Conservation (phyloP, 2,113 vertebrate species). For the Prolemur simus region DNA sequence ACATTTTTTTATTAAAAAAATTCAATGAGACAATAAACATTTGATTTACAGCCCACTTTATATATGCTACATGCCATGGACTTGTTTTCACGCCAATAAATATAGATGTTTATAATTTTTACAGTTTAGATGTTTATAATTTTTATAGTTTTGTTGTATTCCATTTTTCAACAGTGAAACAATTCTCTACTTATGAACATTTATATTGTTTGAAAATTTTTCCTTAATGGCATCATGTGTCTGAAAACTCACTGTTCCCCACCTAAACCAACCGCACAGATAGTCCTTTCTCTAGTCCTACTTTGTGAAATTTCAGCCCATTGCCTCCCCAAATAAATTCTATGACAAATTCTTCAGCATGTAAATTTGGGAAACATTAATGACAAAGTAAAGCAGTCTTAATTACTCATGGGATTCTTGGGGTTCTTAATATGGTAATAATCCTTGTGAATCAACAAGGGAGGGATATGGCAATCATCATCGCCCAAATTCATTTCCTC, state of each 20-base stretch:
- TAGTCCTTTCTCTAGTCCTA: neutral
- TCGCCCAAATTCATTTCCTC: neutral
- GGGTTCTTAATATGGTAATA: neutral
- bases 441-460: neutral
- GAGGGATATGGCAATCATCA: neutral
- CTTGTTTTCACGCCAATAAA: neutral
- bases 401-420: neutral
- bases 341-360: neutral
- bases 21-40: neutral
- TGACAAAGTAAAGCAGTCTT: neutral
- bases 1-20: conserved; percentile 14
- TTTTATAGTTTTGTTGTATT: neutral
- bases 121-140: neutral
- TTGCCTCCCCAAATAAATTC: neutral
- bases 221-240: neutral
- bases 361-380: neutral
- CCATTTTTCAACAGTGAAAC: neutral
- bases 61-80: neutral
- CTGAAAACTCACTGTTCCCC: neutral
- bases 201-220: neutral
- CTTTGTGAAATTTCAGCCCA: neutral
- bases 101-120: neutral
- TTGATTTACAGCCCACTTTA: neutral
- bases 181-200: neutral
- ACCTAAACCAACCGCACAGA: neutral